These are phyloP conservation scores for Halisarca cf. caerulea DNA, from an alignment of 37 sponge, comb jelly and placozoan genomes.

Conservation along the genomic window DNA sequence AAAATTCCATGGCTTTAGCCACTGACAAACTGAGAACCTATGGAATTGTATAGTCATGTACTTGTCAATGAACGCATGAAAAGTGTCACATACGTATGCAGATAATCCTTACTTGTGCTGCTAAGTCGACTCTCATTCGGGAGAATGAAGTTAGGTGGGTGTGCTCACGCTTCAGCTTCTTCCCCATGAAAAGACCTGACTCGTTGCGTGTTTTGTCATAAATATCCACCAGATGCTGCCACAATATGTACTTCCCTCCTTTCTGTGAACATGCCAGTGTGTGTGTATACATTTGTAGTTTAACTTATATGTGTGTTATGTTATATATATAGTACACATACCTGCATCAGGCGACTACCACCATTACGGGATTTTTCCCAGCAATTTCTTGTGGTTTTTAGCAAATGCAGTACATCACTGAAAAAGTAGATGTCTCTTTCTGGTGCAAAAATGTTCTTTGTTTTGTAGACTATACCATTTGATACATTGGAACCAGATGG, in stretches of 20 bases:
- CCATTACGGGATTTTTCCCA: constrained; percentile 19
- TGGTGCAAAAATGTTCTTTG: neutral
- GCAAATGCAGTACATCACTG: constrained; percentile 18
- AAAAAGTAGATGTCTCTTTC: constrained; percentile 5
- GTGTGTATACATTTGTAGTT: no score
- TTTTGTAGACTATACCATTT: neutral
- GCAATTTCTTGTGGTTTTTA: constrained; percentile 37
- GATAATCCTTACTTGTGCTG: constrained; percentile 6
- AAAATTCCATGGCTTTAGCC: constrained; percentile 34
- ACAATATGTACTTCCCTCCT: constrained; percentile 21
- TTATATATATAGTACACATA: neutral
- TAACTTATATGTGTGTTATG: no score
- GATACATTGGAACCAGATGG: constrained; percentile 2
- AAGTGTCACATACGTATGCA: neutral
- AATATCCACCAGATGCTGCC: neutral
- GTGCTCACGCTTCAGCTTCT: constrained; percentile 12
- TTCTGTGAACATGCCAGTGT: neutral
- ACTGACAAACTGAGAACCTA: constrained; percentile 53
- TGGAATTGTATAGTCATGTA: neutral
- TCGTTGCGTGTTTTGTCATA: neutral
- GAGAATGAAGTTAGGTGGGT: constrained; percentile 8
- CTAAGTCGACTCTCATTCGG: constrained; percentile 15
- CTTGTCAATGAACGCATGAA: neutral
- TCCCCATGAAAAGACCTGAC: constrained; percentile 21
- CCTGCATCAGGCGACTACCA: constrained; percentile 4